Percentiles rank a stretch among this genome's conserved stretches.
Evolutionary conservation across 2,113 vertebrate genomes (phyloP).

Genomic region (Mugil cephalus): DNA sequence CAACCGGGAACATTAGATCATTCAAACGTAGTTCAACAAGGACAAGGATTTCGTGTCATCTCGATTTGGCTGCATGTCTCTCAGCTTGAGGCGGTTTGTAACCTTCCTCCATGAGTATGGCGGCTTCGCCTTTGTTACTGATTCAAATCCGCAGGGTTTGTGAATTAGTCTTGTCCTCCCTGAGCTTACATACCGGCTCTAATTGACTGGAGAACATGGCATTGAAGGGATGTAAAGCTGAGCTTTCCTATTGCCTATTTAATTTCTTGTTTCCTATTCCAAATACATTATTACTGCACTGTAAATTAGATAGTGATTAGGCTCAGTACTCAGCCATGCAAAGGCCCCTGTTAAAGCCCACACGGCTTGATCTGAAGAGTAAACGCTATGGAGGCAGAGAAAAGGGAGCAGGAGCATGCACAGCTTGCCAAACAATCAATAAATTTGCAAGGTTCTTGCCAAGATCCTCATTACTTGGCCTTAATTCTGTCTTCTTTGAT

Average conservation of each 20-base stretch:
- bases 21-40: constrained; percentile 3
- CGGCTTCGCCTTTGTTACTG: constrained; percentile 23
- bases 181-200: constrained; percentile 61
- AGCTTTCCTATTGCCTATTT: constrained; percentile 61
- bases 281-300: constrained; percentile 76
- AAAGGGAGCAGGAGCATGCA: constrained; percentile 61
- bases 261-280: constrained; percentile 69
- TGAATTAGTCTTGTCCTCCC: constrained; percentile 25
- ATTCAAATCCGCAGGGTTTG: constrained; percentile 29
- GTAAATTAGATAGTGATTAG: constrained; percentile 84
- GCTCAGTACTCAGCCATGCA: constrained; percentile 49
- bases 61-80: constrained; percentile 2
- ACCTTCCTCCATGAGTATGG: constrained; percentile 12
- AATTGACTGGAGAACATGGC: constrained; percentile 71
- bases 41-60: constrained; percentile 7
- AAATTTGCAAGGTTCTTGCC: constrained; percentile 77
- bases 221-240: constrained; percentile 63
- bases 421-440: constrained; percentile 85
- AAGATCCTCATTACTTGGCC: constrained; percentile 81
- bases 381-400: constrained; percentile 64
- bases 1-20: background rate
- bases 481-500: constrained; percentile 82
- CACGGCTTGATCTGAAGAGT: constrained; percentile 52
- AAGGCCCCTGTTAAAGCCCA: constrained; percentile 48
- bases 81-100: constrained; percentile 3